Percentiles rank a stretch among this genome's conserved stretches.
These are phyloP conservation scores for Condylostylus longicornis DNA, from an alignment of 1,140 invertebrate species.

Conservation along the genomic window DNA sequence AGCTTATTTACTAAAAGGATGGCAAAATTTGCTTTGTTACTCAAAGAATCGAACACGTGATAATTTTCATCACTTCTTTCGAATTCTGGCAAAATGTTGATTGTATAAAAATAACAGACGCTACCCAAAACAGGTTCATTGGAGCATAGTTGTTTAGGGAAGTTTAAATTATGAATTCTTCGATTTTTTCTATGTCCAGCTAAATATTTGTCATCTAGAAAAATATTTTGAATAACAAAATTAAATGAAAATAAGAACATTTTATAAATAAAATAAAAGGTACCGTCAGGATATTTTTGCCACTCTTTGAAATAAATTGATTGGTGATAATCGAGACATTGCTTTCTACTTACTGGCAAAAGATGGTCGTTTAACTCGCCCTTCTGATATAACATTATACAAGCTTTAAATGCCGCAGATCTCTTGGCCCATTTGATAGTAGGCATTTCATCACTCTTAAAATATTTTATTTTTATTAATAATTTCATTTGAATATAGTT, in stretches of 20 bases:
- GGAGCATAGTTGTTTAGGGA: conserved; percentile 16
- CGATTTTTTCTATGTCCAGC: conserved; percentile 55
- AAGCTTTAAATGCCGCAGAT: conserved; percentile 62
- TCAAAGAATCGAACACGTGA: conserved; percentile 27
- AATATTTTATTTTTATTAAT: background rate
- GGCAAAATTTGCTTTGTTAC: conserved; percentile 34
- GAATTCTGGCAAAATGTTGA: conserved; percentile 14
- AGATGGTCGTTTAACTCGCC: conserved; percentile 69
- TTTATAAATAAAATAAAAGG: conserved; percentile 6
- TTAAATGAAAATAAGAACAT: background rate
- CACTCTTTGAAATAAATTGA: conserved; percentile 24
- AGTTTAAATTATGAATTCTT: conserved; percentile 53
- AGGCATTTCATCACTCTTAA: conserved; percentile 43
- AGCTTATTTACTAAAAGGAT: conserved; percentile 42
- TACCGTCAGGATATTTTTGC: conserved; percentile 37
- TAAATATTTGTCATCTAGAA: conserved; percentile 5
- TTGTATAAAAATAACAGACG: conserved; percentile 19
- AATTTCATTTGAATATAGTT: conserved; percentile 1
- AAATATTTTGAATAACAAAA: background rate
- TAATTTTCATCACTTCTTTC: conserved; percentile 11
- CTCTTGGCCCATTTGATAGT: conserved; percentile 57
- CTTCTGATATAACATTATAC: conserved; percentile 48
- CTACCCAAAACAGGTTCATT: conserved; percentile 16
- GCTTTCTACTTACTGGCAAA: conserved; percentile 50
- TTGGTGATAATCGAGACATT: conserved; percentile 20